Base-by-base conservation (phyloP, 1,140 invertebrate genomes). In the Philaenus spumarius region DNA sequence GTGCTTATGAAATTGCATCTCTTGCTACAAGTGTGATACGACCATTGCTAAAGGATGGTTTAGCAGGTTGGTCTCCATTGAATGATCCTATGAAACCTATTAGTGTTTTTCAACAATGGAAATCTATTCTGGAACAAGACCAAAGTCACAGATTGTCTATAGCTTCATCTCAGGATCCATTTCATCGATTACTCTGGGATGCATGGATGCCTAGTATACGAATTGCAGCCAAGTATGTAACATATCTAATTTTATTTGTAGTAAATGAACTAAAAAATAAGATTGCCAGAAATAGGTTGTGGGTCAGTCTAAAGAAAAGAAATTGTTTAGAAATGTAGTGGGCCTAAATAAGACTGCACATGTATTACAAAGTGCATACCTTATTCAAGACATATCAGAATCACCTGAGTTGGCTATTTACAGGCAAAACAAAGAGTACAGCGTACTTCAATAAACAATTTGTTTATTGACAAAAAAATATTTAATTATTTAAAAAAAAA, bases 171-270 rank as follows among this genome's bases (percentile, higher is more conserved):
- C 82, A 88, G 72, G 83, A 86, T 68, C 84, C 88, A 1, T 93
- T 90, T 68, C 85, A 90, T 67, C 80, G 80, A 62, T 73, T 96
- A 3, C 75, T 97, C 53, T 96, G 93, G 93, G 87, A 93, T 59
- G 82, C 87, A 1, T 92, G 93, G 83, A 88, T 95, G 80, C 93
- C 93, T 26, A 79, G 78, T 55, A 75, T 94, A 54, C 77, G 90
- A 64, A 77, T 76, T 59, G 80, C 86, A 34, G 77, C 87, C 65
- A 76, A 80, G 79, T 85, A 78, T 75, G 77, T 75, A 24, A 54
- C 5, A 20, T 34, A 7, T 17, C 53, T 52, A 17, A 30, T 5
- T 56, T 9, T 24, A 56, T 42, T 22, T 15, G 6, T n/a, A n/a
- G n/a, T n/a, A n/a, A n/a, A n/a, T n/a, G n/a, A n/a, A 6, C 15